Percentiles rank a stretch among this genome's conserved stretches.
Conservation (phyloP, 2,888 invertebrate genomes). For the Escarpia spicata region DNA sequence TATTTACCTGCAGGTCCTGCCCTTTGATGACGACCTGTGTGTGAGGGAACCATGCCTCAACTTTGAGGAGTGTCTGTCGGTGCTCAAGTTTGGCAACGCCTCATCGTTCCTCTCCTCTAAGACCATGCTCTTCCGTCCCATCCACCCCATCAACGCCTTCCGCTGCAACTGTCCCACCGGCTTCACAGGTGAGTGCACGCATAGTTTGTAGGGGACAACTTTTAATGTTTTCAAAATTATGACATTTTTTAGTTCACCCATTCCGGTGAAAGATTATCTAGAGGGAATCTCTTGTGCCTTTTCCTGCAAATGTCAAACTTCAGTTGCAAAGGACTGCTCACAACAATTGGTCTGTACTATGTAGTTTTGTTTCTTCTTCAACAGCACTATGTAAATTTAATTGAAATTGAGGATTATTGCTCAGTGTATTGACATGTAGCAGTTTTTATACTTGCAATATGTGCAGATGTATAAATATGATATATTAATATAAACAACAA, state of each 20-base stretch:
- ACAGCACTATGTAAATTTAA: no score
- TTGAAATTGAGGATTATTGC: no score
- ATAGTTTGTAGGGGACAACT: background rate
- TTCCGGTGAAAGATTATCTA: no score
- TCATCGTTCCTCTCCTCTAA: conserved; percentile 89
- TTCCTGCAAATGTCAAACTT: no score
- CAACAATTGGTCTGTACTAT: no score
- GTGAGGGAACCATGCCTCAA: conserved; percentile 94
- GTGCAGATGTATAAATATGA: no score
- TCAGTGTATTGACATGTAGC: background rate
- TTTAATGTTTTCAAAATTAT: background rate
- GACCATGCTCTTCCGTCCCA: conserved; percentile 90
- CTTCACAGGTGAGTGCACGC: conserved; percentile 76
- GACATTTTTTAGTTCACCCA: no score
- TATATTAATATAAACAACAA: no score
- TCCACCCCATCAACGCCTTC: conserved; percentile 93
- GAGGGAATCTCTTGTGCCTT: no score
- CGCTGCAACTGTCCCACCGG: conserved; percentile 91
- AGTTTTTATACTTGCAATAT: background rate
- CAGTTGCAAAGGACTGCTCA: no score
- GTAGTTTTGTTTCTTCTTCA: no score
- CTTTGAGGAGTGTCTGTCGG: conserved; percentile 90
- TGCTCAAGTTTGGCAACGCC: conserved; percentile 89
- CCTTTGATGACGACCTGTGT: conserved; percentile 96
- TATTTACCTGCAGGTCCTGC: conserved; percentile 75